Evolutionary conservation across 2,113 vertebrate genomes (phyloP), one percentile per base, ranked within the genome.

Genomic region (Drymodes brunneopygia): DNA sequence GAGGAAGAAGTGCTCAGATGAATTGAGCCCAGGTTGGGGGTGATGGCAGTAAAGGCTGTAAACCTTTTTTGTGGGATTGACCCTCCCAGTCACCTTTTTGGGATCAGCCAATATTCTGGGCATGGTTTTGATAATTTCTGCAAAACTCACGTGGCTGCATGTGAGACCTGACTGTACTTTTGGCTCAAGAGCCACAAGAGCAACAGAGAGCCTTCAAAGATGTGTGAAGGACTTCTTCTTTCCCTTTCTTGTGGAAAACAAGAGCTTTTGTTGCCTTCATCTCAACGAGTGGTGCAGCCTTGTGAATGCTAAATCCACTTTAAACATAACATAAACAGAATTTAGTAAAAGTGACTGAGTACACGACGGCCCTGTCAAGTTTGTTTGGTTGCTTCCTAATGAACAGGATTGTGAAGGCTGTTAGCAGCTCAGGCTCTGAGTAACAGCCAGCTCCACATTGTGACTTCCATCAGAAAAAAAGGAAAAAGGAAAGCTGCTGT

Each of bases 311-410:
- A 92, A 93, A 86, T 64, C 71, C 54, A 23, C 54, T 80, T 91
- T n/a, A 47, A 66, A 74, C 54, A 31, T 50, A 90, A n/a, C 19
- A 38, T 72, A 58, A 82, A 69, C 70, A 82, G n/a, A 87, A 21
- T 66, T 60, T 56, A 40, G 25, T 60, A 79, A 45, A 77, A 78
- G 44, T 79, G 47, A 64, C 87, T 0, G 8, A 67, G 57, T 25
- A 20, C 45, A 25, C 48, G 28, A 58, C 5, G 12, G 48, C 45
- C n/a, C 70, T 86, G 72, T 88, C 83, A 86, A 78, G 60, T 96
- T 91, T 80, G 67, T 90, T 96, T 94, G 57, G 77, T 38, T 89
- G 18, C 48, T 94, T 89, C 51, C 70, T 77, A 69, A 82, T 4
- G 57, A 75, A 54, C 60, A 54, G 48, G 77, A 8, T 36, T 71